These are phyloP conservation scores for cattle (Bos taurus) DNA, from an alignment of 2,113 vertebrate genomes.

Conservation along the genomic window DNA sequence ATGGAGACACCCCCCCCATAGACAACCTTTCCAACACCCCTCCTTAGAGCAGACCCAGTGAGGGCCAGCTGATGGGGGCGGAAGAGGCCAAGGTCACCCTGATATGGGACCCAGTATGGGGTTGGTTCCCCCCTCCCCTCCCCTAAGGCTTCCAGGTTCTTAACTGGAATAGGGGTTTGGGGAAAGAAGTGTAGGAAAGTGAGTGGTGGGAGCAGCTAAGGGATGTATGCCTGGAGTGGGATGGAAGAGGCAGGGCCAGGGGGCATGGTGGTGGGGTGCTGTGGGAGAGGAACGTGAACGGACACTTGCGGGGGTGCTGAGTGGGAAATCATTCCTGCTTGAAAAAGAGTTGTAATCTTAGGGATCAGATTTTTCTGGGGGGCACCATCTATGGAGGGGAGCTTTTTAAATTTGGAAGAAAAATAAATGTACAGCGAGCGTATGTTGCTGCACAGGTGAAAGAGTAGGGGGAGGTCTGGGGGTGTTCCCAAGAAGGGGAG, in stretches of 20 bases:
- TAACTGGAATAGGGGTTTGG: background rate
- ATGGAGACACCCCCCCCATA: conserved; percentile 59
- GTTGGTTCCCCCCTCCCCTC: background rate
- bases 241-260: background rate
- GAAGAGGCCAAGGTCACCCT: conserved; percentile 64
- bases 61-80: background rate
- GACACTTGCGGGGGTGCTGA: background rate
- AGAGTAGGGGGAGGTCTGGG: no score
- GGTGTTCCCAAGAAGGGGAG: background rate
- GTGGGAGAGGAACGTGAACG: background rate
- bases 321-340: background rate
- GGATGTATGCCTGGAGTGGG: background rate
- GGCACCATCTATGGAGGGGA: background rate
- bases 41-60: background rate
- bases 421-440: accelerated
- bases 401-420: background rate
- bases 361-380: background rate
- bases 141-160: background rate
- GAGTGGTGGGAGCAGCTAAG: background rate
- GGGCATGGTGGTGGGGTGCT: background rate
- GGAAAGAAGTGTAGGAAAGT: background rate
- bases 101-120: background rate
- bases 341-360: background rate
- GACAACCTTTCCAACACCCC: conserved; percentile 6
- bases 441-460: background rate